phyloP scores from a whole-genome alignment of 2,888 invertebrate species.

The Tanytarsus gracilentus region DNA sequence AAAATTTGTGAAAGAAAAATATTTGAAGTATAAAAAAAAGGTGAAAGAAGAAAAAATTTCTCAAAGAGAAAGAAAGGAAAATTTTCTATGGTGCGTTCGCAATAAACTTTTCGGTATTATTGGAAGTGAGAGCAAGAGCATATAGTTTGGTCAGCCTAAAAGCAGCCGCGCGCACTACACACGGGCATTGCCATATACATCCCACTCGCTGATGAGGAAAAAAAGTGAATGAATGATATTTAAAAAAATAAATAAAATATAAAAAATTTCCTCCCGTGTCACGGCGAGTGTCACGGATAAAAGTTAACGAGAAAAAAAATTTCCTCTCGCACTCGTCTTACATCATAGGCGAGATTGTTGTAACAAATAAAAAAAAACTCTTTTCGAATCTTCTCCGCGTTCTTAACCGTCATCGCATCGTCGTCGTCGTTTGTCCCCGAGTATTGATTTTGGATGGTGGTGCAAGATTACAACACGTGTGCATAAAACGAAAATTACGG shows the following conservation, averaged over 20 bases:
- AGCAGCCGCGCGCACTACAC: constrained; percentile 26
- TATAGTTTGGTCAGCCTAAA: constrained; percentile 28
- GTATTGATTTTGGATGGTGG: constrained; percentile 27
- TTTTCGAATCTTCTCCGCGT: no score
- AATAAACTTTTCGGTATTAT: constrained; percentile 15
- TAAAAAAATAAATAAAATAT: no score
- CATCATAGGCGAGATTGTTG: no score
- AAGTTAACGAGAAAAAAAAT: no score
- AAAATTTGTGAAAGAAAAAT: background rate
- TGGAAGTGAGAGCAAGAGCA: no score
- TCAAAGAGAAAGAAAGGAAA: constrained; percentile 12
- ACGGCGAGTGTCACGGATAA: no score
- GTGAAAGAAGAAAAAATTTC: background rate
- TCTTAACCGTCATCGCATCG: constrained; percentile 2
- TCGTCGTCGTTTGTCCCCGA: constrained; percentile 11
- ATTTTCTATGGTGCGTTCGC: background rate
- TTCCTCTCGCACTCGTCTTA: no score
- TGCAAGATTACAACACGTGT: constrained; percentile 29
- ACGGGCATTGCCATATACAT: background rate
- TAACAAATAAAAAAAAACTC: no score
- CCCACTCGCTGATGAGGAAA: no score
- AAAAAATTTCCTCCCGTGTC: no score
- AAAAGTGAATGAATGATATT: constrained; percentile 29
- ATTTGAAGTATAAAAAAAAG: background rate
- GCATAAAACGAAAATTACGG: constrained; percentile 28